Evolutionary conservation across 2,797 vertebrate genomes (phyloP).

Genomic region (Cryptoblepharus egeriae): DNA sequence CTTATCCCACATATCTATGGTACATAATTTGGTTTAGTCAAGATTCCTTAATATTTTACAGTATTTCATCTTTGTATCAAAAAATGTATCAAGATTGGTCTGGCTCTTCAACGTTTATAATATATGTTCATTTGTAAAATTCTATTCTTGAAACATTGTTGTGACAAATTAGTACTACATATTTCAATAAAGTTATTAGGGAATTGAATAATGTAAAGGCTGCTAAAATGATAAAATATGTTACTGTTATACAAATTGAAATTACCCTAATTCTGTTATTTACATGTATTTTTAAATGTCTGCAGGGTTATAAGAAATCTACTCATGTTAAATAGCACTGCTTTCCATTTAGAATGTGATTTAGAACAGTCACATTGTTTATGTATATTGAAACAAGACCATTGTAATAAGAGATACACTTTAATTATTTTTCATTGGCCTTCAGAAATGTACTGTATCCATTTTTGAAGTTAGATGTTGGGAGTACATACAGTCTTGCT

Average conservation of each 20-base stretch:
- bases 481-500: conserved; percentile 15
- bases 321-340: conserved; percentile 38
- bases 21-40: neutral
- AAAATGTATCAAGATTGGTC: conserved; percentile 8
- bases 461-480: conserved; percentile 11
- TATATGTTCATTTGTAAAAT: conserved; percentile 17
- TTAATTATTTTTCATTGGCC: neutral
- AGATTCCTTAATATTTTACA: neutral
- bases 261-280: conserved; percentile 30
- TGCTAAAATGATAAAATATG: conserved; percentile 41
- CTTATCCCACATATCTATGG: neutral
- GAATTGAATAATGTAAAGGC: conserved; percentile 51
- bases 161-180: conserved; percentile 50
- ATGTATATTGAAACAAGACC: conserved; percentile 31
- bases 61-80: conserved; percentile 9
- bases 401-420: too few species aligned
- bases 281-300: conserved; percentile 40
- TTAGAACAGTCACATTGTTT: conserved; percentile 44
- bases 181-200: conserved; percentile 47
- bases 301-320: conserved; percentile 34
- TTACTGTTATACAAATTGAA: conserved; percentile 53
- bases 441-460: conserved; percentile 23
- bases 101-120: conserved; percentile 30
- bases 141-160: conserved; percentile 58
- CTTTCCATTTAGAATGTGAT: conserved; percentile 37